Conservation (phyloP, 1,140 invertebrate genomes). For the Gonatopus flavifemur region DNA sequence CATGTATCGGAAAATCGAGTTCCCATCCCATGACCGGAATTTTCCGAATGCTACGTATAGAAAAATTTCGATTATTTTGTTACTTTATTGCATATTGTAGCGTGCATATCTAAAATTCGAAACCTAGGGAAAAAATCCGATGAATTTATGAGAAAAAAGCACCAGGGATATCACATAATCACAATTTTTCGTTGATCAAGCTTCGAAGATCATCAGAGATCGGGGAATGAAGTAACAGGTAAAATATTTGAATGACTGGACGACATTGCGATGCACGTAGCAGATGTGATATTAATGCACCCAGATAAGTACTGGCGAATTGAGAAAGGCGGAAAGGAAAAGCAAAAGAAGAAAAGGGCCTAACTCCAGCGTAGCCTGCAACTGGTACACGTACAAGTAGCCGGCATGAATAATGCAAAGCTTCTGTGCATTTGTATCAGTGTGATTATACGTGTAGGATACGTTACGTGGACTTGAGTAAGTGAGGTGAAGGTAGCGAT, state of each 20-base stretch:
- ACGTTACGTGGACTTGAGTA: background rate
- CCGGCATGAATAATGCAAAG: conserved; percentile 19
- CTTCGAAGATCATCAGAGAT: conserved; percentile 3
- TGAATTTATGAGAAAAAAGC: no score
- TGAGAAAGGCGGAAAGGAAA: background rate
- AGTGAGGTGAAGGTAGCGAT: background rate
- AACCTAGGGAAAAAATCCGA: no score
- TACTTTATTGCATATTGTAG: no score
- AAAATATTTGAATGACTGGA: conserved; percentile 1
- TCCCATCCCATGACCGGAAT: no score
- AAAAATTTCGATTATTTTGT: no score
- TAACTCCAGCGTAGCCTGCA: conserved; percentile 5
- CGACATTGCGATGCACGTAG: background rate
- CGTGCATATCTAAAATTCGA: no score
- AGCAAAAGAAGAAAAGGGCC: background rate
- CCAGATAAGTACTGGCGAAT: conserved; percentile 4
- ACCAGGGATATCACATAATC: no score
- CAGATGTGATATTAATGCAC: conserved; percentile 7
- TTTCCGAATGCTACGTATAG: no score
- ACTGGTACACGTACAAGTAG: conserved; percentile 17
- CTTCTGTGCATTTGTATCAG: background rate
- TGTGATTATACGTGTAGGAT: background rate
- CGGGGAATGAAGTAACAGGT: background rate
- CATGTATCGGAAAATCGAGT: no score
- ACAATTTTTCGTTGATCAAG: no score